Base-by-base conservation (phyloP, 2,113 vertebrate species). In the Boleophthalmus pectinirostris region DNA sequence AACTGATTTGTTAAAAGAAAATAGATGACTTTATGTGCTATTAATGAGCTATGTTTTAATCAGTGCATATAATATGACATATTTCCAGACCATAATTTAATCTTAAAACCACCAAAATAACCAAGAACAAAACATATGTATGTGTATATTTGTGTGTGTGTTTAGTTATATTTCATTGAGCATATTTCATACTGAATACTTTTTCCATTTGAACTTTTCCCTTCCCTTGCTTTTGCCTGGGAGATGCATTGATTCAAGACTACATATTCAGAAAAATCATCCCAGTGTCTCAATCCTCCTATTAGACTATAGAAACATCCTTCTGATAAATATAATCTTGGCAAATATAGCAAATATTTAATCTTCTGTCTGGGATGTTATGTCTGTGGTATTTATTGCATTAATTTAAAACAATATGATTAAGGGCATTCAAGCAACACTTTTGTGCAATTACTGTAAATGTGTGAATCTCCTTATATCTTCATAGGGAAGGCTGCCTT, bases 401-500 rank as follows among this genome's bases (percentile, higher is more conserved):
- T 20, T 63, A 14, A 63, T 35, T 63, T 35, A 20, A 63, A 63
- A 63, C 29, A 35, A 33, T 63, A 20, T 63, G 58, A 33, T 61
- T 61, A 63, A 63, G 29, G 60, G 25, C 33, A 20, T 70, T 66
- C 73, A 54, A n/a, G 51, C 51, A 65, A 20, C 58, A 14, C 29
- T n/a, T 71, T 79, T 70, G 56, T 58, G 56, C 56, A 58, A 58
- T 72, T 64, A 66, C 74, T 24, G 51, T 29, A 49, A 67, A 64
- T 64, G 68, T 73, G 77, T 77, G 68, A 43, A 43, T 80, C 56
- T 73, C 43, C 73, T 58, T 77, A 21, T 46, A 79, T 87, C 77
- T 87, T 60, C 70, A 79, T 84, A 82, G 57, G 25, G 23, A 77
- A 73, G 66, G 80, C 78, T 70, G 79, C 70, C 60, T 72, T 84